Conservation (phyloP, 2,797 vertebrate genomes). For the Melopsittacus undulatus region DNA sequence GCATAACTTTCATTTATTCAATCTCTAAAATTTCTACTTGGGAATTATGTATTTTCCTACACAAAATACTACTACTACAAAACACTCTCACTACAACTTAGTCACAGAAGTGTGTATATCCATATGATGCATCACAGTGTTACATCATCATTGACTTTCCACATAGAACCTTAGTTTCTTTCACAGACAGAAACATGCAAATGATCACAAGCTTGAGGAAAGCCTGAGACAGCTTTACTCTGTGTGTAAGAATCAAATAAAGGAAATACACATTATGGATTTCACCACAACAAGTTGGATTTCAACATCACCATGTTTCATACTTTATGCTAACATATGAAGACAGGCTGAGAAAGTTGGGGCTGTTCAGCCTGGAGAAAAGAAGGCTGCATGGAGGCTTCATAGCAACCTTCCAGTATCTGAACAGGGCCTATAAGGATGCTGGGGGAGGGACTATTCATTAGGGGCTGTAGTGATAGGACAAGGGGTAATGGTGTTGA, state of each 20-base stretch:
- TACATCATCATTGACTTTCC: fast-evolving
- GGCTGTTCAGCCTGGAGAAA: too few relatives aligned
- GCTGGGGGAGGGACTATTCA: too few relatives aligned
- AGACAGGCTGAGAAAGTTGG: too few relatives aligned
- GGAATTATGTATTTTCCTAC: background rate
- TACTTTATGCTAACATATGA: background rate
- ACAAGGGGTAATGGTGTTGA: too few relatives aligned
- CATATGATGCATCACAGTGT: too few relatives aligned
- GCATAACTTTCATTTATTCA: background rate
- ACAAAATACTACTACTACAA: background rate
- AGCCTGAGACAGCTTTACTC: background rate
- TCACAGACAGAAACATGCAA: background rate
- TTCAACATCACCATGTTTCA: background rate
- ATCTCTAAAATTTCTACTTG: background rate
- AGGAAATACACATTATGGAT: background rate
- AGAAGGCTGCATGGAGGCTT: too few relatives aligned
- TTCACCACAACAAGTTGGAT: background rate
- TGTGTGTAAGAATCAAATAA: background rate
- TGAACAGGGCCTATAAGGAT: too few relatives aligned
- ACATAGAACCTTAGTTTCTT: background rate
- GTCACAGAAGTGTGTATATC: background rate
- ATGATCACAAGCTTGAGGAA: background rate
- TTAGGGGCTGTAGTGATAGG: too few relatives aligned
- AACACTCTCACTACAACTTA: background rate
- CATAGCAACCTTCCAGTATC: too few relatives aligned